Percentiles rank a stretch among this genome's conserved stretches.
Conservation (phyloP, 2,888 invertebrate genomes). For the Danaus chrysippus region DNA sequence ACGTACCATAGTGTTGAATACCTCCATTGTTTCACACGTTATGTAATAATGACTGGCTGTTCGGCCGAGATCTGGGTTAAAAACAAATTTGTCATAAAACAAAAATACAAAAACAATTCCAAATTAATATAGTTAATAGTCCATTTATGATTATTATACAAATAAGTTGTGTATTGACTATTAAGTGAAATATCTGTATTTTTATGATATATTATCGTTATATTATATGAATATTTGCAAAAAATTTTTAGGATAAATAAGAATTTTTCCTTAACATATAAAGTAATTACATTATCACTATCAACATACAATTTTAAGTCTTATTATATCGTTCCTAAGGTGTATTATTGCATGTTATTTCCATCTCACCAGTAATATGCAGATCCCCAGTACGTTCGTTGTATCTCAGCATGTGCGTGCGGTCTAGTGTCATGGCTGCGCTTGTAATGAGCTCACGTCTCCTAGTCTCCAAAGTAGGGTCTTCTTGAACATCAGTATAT, state of each 20-base stretch:
- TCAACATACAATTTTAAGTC: not conserved
- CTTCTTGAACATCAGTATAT: conserved; percentile 83
- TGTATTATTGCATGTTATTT: not conserved
- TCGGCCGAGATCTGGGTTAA: conserved; percentile 88
- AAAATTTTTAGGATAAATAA: too few species aligned
- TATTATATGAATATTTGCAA: not conserved
- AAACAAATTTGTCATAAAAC: not conserved
- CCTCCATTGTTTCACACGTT: conserved; percentile 95
- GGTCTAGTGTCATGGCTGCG: conserved; percentile 92
- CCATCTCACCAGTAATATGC: conserved; percentile 79
- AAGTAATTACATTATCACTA: too few species aligned
- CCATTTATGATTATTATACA: not conserved
- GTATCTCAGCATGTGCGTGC: conserved; percentile 96
- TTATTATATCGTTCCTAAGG: not conserved
- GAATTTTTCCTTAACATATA: too few species aligned
- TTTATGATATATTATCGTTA: not conserved
- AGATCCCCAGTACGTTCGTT: conserved; percentile 91
- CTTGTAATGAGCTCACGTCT: conserved; percentile 87
- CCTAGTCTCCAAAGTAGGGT: conserved; percentile 88
- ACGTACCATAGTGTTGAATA: conserved; percentile 90
- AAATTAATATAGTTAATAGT: too few species aligned
- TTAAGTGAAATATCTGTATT: not conserved
- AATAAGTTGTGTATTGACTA: not conserved
- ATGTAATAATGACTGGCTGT: conserved; percentile 99
- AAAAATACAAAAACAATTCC: too few species aligned